Evolutionary conservation across 2,113 vertebrate species (phyloP).

Genomic region (Pangasianodon gigas): DNA sequence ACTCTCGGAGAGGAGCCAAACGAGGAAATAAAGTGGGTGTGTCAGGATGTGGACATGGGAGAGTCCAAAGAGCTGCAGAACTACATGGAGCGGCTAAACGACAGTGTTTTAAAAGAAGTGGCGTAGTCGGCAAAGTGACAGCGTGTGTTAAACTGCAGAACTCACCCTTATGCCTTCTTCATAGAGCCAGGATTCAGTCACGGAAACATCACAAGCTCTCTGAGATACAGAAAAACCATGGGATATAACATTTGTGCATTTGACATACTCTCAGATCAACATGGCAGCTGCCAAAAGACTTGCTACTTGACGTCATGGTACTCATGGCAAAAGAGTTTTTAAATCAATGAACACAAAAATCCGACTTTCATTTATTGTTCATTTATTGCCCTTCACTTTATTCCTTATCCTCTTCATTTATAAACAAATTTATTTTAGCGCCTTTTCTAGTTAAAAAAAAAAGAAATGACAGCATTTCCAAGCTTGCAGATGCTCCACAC

Average conservation of each 20-base stretch:
- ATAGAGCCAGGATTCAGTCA: conserved; percentile 25
- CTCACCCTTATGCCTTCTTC: conserved; percentile 81
- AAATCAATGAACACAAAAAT: conserved; percentile 43
- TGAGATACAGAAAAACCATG: conserved; percentile 28
- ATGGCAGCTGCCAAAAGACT: conserved; percentile 60
- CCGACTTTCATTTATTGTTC: conserved; percentile 47
- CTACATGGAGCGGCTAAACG: conserved; percentile 86
- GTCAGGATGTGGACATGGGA: conserved; percentile 80
- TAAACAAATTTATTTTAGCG: conserved; percentile 61
- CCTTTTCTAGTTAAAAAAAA: conserved; percentile 61
- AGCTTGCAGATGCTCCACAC: conserved; percentile 42
- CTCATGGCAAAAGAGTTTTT: conserved; percentile 44
- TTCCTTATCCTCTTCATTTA: conserved; percentile 61
- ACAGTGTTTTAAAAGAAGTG: conserved; percentile 75
- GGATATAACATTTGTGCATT: conserved; percentile 17
- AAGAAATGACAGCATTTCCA: conserved; percentile 26
- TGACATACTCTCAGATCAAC: conserved; percentile 41
- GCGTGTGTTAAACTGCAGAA: conserved; percentile 53
- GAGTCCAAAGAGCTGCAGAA: conserved; percentile 81
- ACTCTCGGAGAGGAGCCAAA: conserved; percentile 76
- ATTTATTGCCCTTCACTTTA: conserved; percentile 55
- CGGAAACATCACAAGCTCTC: conserved; percentile 18
- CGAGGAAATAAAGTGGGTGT: conserved; percentile 90
- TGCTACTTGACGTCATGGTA: conserved; percentile 27
- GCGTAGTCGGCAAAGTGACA: conserved; percentile 60